A percentile compares a stretch with the other conserved stretches of the same genome.
phyloP scores from a whole-genome alignment of 1,140 invertebrate genomes.

The Drosophila ironensis region DNA sequence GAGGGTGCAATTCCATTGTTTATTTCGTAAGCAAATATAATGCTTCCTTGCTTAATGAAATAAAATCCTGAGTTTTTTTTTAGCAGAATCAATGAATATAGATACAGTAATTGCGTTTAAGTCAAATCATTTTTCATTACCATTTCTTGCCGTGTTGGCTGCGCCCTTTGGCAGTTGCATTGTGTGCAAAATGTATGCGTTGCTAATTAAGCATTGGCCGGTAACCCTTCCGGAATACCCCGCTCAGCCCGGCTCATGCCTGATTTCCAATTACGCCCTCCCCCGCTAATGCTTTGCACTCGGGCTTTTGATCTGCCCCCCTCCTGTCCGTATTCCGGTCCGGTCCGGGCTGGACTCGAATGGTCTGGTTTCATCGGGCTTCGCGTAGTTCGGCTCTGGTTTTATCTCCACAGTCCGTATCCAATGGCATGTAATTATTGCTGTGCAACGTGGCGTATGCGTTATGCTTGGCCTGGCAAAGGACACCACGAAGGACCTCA shows the following conservation, averaged over 20 bases:
- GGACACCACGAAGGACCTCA: conserved; percentile 21
- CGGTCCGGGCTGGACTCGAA: not conserved
- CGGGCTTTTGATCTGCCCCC: conserved; percentile 14
- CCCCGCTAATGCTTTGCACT: conserved; percentile 67
- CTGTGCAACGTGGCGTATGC: conserved; percentile 77
- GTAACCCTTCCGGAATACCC: conserved; percentile 24
- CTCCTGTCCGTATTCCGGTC: conserved; percentile 6
- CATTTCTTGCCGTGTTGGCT: conserved; percentile 1
- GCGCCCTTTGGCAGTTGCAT: conserved; percentile 43
- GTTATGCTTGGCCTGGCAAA: conserved; percentile 73
- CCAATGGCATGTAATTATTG: conserved; percentile 80
- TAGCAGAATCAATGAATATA: too few species aligned
- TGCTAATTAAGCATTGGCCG: conserved; percentile 72
- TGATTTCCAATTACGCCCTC: conserved; percentile 75
- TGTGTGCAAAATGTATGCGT: conserved; percentile 76
- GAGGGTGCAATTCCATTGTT: too few species aligned
- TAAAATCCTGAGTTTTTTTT: too few species aligned
- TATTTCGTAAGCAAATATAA: too few species aligned
- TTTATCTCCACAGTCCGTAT: conserved; percentile 25
- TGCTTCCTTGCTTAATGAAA: too few species aligned
- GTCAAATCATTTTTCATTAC: too few species aligned
- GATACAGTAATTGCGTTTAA: too few species aligned
- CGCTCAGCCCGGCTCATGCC: conserved; percentile 13
- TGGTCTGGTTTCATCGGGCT: not conserved
- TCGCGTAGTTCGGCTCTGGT: too few species aligned